These are phyloP conservation scores for Onychostruthus taczanowskii DNA, from an alignment of 2,113 vertebrate genomes.

Conservation along the genomic window DNA sequence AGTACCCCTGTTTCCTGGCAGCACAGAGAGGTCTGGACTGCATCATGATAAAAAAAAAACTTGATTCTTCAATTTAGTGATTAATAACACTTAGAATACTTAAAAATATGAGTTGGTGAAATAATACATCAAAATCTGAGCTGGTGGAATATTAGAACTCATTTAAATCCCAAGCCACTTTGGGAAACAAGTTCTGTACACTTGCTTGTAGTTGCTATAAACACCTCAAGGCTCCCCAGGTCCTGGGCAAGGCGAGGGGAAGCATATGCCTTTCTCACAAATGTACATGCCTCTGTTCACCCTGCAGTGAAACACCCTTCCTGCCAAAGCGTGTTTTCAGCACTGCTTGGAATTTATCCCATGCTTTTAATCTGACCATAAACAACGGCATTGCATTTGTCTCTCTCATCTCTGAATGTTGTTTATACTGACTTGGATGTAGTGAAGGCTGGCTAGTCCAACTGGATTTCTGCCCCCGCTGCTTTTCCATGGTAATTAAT, in stretches of 20 bases:
- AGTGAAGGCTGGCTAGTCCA: not conserved
- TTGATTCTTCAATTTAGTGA: not conserved
- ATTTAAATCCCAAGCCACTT: not conserved
- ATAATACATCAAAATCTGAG: not conserved
- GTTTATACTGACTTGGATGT: constrained; percentile 15
- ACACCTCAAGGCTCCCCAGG: not conserved
- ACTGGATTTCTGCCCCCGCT: not conserved
- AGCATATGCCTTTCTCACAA: not conserved
- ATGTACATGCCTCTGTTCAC: not conserved
- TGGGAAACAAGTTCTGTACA: not conserved
- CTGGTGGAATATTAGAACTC: not conserved
- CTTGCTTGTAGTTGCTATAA: not conserved
- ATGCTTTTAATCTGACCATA: not conserved
- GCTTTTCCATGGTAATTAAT: constrained; percentile 3
- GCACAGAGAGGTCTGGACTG: not conserved
- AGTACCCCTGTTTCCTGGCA: not conserved
- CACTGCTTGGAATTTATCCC: not conserved
- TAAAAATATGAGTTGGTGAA: not conserved
- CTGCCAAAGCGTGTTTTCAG: not conserved
- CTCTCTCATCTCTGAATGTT: not conserved
- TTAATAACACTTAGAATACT: not conserved
- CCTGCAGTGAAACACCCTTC: not conserved
- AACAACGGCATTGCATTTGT: not conserved
- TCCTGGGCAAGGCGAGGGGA: not conserved
- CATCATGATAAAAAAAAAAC: not conserved